A percentile compares a stretch with the other conserved stretches of the same genome.
Evolutionary conservation across 2,888 invertebrate genomes (phyloP).

Genomic region (Apotomis turbidana): DNA sequence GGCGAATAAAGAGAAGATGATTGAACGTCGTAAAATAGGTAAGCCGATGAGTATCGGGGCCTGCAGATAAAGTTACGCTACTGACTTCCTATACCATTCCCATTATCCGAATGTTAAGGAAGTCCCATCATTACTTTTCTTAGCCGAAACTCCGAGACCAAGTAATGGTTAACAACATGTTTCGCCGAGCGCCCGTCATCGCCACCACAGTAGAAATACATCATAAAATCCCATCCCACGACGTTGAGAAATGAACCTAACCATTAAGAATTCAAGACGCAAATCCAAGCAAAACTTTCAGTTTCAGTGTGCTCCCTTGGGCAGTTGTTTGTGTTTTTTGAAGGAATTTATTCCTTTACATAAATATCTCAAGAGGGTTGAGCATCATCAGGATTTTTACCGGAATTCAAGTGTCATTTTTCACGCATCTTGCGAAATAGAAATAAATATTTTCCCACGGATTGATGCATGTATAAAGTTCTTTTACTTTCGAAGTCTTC

Average conservation of each 20-base stretch:
- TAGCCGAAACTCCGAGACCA: neutral
- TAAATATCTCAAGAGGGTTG: conserved; percentile 17
- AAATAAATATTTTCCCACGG: conserved; percentile 2
- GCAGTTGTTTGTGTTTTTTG: conserved; percentile 29
- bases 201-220: conserved; percentile 10
- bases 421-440: neutral
- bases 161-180: conserved; percentile 11
- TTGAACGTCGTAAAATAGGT: no score
- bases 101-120: neutral
- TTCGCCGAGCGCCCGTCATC: conserved; percentile 8
- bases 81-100: no score
- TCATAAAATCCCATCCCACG: conserved; percentile 21
- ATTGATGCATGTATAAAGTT: neutral
- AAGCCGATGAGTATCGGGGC: no score
- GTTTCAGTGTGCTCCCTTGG: conserved; percentile 20
- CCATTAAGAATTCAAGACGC: conserved; percentile 33
- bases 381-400: conserved; percentile 25
- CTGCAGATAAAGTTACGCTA: no score
- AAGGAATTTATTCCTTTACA: conserved; percentile 31
- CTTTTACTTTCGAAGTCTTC: neutral
- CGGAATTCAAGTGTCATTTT: conserved; percentile 23
- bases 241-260: conserved; percentile 36
- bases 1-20: no score
- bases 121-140: conserved; percentile 2
- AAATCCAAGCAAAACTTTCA: conserved; percentile 18